Evolutionary conservation across 2,888 invertebrate genomes (phyloP).

Genomic region (Matsumyia berberina): DNA sequence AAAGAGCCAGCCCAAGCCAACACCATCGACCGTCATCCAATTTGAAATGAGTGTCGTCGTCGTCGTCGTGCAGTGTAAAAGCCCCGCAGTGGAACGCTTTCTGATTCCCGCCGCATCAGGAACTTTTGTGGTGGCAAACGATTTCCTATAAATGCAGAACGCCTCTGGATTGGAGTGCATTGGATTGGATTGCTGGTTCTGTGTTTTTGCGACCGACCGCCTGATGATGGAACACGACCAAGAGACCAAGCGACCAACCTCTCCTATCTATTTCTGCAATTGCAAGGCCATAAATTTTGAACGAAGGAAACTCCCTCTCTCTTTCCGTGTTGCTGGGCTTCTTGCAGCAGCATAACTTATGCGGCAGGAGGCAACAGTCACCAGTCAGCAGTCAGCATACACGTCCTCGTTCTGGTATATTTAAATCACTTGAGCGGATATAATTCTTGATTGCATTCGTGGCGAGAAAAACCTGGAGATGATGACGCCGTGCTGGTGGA

Average conservation of each 20-base stretch:
- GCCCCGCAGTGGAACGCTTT: conserved; percentile 74
- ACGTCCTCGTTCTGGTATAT: conserved; percentile 68
- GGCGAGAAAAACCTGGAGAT: conserved; percentile 57
- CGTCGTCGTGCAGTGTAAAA: conserved; percentile 64
- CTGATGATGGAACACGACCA: conserved; percentile 56
- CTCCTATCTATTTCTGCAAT: conserved; percentile 69
- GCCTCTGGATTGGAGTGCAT: conserved; percentile 72
- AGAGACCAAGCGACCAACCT: conserved; percentile 36
- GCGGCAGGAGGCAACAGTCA: conserved; percentile 46
- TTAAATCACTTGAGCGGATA: conserved; percentile 76
- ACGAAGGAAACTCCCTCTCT: conserved; percentile 67
- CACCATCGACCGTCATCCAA: conserved; percentile 66
- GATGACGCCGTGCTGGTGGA: background rate
- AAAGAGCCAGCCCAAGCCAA: conserved; percentile 32
- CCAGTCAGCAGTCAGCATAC: conserved; percentile 40
- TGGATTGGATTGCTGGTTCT: conserved; percentile 68
- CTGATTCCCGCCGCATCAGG: conserved; percentile 70
- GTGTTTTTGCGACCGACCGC: conserved; percentile 34
- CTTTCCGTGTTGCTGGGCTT: conserved; percentile 18
- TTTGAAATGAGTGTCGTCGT: conserved; percentile 70
- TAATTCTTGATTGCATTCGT: conserved; percentile 76
- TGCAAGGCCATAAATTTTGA: conserved; percentile 72
- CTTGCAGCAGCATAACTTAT: conserved; percentile 47
- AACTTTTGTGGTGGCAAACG: conserved; percentile 75
- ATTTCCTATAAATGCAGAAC: conserved; percentile 74